These are phyloP conservation scores for Phrynosoma blainvillii DNA, from an alignment of 2,113 vertebrate species.

Conservation along the genomic window DNA sequence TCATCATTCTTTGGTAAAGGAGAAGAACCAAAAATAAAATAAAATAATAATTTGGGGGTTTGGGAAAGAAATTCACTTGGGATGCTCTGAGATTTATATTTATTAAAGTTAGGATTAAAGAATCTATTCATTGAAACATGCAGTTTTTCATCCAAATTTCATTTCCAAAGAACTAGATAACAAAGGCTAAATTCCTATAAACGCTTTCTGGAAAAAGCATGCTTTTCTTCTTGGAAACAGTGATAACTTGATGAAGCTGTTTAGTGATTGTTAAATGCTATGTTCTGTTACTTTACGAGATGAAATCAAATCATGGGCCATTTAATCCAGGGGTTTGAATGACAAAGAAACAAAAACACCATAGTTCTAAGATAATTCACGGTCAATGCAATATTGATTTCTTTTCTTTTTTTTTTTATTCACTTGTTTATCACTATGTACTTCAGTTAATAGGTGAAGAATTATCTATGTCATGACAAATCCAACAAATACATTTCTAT, in stretches of 20 bases:
- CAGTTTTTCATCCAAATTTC: neutral
- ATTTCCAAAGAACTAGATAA: neutral
- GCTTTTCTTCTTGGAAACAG: neutral
- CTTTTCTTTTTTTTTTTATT: constrained; percentile 29
- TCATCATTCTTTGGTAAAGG: neutral
- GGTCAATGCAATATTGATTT: constrained; percentile 25
- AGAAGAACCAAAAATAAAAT: neutral
- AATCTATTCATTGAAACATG: neutral
- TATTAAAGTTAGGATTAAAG: neutral
- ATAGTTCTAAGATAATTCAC: neutral
- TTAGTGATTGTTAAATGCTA: too few relatives aligned
- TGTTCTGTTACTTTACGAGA: too few relatives aligned
- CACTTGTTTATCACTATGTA: constrained; percentile 49
- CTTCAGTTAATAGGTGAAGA: constrained; percentile 49
- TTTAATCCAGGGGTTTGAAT: too few relatives aligned
- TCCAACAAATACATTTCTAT: constrained; percentile 43
- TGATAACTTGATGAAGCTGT: neutral
- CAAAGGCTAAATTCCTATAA: neutral
- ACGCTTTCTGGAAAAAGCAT: neutral
- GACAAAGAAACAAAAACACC: too few relatives aligned
- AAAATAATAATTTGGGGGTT: neutral
- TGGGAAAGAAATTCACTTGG: neutral
- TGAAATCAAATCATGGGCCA: too few relatives aligned
- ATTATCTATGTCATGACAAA: constrained; percentile 57
- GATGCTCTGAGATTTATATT: neutral